Conservation (phyloP, 2,113 vertebrate genomes). For the Camelus dromedarius region DNA sequence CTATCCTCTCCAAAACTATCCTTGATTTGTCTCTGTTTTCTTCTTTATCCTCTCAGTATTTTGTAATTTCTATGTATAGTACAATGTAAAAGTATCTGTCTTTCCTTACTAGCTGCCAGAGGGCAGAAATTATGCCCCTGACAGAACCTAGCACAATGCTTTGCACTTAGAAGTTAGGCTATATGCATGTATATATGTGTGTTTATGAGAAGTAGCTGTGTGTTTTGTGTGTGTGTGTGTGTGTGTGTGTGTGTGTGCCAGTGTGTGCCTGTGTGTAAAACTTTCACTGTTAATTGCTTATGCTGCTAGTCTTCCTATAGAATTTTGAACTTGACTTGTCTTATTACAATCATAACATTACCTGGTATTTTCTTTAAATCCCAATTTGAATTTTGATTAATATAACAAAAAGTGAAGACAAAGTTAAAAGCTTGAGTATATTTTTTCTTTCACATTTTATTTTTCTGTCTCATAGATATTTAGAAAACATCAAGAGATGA, state of each 20-base stretch:
- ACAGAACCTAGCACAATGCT: neutral
- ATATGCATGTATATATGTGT: neutral
- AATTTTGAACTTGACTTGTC: neutral
- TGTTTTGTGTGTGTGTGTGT: rapidly evolving
- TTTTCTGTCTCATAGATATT: neutral
- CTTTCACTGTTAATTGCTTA: neutral
- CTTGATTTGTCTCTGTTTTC: neutral
- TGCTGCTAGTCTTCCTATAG: neutral
- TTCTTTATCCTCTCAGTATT: neutral
- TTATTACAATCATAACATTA: neutral
- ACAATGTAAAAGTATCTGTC: neutral
- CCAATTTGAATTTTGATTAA: neutral
- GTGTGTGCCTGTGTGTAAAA: neutral
- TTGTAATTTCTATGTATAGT: neutral
- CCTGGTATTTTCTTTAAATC: neutral
- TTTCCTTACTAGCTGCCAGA: neutral
- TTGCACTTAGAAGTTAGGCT: neutral
- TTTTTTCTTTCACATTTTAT: neutral
- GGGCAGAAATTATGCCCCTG: neutral
- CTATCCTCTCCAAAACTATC: neutral
- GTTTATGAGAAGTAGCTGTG: neutral
- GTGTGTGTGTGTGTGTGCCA: neutral
- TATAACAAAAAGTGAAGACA: neutral
- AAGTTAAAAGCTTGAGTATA: neutral
- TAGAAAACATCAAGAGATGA: neutral